A percentile compares a stretch with the other conserved stretches of the same genome.
Evolutionary conservation across 2,888 invertebrate genomes (phyloP).

Genomic region (Tupiocoris notatus): DNA sequence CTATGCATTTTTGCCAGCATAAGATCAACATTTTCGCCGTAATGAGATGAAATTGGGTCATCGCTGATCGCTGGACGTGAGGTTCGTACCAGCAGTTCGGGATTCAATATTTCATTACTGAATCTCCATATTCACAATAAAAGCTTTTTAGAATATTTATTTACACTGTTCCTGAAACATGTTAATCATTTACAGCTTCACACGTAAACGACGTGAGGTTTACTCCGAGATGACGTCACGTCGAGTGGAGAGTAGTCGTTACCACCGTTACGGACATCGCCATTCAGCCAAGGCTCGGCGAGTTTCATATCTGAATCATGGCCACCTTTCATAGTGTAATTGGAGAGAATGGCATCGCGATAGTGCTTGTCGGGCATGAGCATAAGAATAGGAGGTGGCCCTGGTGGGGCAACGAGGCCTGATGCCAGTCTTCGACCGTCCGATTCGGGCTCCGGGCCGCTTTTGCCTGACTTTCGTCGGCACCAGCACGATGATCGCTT

Average conservation of each 20-base stretch:
- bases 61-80: too few species aligned
- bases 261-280: slow-evolving; percentile 32
- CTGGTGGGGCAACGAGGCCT: slow-evolving; percentile 35
- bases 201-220: slow-evolving; percentile 63
- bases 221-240: slow-evolving; percentile 57
- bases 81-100: too few species aligned
- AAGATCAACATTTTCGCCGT: too few species aligned
- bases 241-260: slow-evolving; percentile 46
- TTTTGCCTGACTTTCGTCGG: slow-evolving; percentile 21
- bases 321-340: slow-evolving; percentile 38
- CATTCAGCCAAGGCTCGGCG: slow-evolving; percentile 48
- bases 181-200: slow-evolving; percentile 54
- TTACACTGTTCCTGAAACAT: neutral
- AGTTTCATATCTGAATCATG: slow-evolving; percentile 42
- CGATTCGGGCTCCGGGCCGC: slow-evolving; percentile 40
- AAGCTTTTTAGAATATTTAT: too few species aligned
- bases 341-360: slow-evolving; percentile 44
- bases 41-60: too few species aligned
- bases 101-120: too few species aligned
- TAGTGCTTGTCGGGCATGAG: slow-evolving; percentile 48
- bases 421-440: slow-evolving; percentile 46
- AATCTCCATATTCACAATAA: too few species aligned
- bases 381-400: slow-evolving; percentile 48
- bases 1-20: too few species aligned
- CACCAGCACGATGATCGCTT: slow-evolving; percentile 49